Conservation (phyloP, 2,113 vertebrate genomes). For the Cyprinus carpio region DNA sequence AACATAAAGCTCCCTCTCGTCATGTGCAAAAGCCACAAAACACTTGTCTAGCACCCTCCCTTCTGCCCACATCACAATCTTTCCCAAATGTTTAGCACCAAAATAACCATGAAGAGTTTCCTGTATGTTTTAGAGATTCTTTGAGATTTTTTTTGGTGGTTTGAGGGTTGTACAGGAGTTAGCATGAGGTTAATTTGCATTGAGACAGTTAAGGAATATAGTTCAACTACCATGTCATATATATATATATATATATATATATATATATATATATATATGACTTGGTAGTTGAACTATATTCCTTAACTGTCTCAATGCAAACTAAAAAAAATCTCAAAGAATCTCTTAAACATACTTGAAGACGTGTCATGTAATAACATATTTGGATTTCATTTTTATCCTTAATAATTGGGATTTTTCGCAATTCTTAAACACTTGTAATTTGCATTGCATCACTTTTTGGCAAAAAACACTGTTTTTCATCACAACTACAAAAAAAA, state of each 20-base stretch:
- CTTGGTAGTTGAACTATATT: no score
- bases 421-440: neutral
- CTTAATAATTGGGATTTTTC: neutral
- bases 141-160: no score
- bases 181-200: no score
- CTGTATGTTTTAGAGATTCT: no score
- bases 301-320: neutral
- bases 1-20: neutral
- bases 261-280: no score
- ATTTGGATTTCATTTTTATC: neutral
- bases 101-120: slow-evolving; percentile 46
- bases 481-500: neutral
- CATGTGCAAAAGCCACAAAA: neutral
- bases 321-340: neutral
- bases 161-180: no score
- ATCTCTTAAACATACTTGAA: neutral
- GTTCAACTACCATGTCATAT: no score
- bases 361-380: slow-evolving; percentile 1
- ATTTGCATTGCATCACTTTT: slow-evolving; percentile 8
- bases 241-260: no score
- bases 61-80: slow-evolving; percentile 24
- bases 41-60: slow-evolving; percentile 19
- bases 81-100: slow-evolving; percentile 7
- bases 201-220: neutral
- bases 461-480: neutral